These are phyloP conservation scores for Sminthurinus signatus DNA, from an alignment of 1,140 invertebrate genomes.

Conservation along the genomic window DNA sequence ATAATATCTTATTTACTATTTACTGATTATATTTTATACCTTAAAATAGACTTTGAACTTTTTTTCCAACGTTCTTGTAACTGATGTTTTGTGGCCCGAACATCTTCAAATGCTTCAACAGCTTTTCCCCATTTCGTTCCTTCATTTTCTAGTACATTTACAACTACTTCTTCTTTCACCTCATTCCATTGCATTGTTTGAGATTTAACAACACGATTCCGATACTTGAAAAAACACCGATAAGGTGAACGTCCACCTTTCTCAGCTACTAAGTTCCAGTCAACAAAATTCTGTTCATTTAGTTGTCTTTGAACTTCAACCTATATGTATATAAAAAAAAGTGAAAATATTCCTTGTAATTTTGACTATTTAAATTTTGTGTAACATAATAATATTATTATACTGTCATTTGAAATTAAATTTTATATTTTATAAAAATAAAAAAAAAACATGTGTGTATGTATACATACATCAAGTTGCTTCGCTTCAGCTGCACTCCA, in stretches of 20 bases:
- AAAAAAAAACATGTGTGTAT: background rate
- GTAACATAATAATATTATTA: background rate
- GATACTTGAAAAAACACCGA: constrained; percentile 25
- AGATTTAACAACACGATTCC: constrained; percentile 15
- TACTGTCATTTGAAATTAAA: background rate
- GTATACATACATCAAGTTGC: constrained; percentile 16
- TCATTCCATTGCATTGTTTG: constrained; percentile 24
- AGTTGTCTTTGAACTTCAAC: background rate
- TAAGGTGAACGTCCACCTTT: constrained; percentile 17
- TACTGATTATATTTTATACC: too few species aligned
- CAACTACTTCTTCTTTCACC: constrained; percentile 4
- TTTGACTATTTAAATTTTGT: background rate
- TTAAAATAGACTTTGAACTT: constrained; percentile 18
- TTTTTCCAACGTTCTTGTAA: constrained; percentile 32
- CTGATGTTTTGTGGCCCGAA: constrained; percentile 20
- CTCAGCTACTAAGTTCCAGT: constrained; percentile 20
- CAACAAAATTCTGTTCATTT: background rate
- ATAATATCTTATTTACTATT: too few species aligned
- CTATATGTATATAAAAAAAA: background rate
- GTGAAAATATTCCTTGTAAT: background rate
- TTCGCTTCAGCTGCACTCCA: constrained; percentile 22
- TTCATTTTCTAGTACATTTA: background rate
- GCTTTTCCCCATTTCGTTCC: constrained; percentile 23
- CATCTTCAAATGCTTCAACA: constrained; percentile 14
- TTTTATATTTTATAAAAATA: background rate